phyloP scores from a whole-genome alignment of 2,113 vertebrate genomes.

The Podilymbus podiceps region DNA sequence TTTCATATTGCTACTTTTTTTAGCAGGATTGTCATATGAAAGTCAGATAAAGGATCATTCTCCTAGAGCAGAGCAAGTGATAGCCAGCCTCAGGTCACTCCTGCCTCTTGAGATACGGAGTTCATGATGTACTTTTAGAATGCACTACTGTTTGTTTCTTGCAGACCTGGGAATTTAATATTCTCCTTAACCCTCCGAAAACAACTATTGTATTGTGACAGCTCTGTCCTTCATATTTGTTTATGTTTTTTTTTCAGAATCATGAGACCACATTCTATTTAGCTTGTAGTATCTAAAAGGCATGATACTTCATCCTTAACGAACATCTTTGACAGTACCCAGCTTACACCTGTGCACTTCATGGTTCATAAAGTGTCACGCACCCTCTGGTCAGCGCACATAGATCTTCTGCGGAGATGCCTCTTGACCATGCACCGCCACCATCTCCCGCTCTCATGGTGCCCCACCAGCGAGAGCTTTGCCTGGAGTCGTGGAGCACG shows the following conservation, averaged over 20 bases:
- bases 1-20: background rate
- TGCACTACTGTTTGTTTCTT: background rate
- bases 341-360: background rate
- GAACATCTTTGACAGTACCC: background rate
- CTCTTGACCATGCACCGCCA: fast-evolving
- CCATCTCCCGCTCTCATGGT: background rate
- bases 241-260: background rate
- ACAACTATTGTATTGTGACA: background rate
- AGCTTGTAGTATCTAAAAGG: background rate
- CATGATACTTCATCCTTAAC: background rate
- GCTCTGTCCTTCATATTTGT: background rate
- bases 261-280: background rate
- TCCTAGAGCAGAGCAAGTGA: background rate
- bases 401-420: background rate
- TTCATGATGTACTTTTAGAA: background rate
- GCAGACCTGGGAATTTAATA: background rate
- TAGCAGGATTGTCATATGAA: background rate
- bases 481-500: fast-evolving
- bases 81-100: background rate
- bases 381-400: too few species aligned
- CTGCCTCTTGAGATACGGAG: background rate
- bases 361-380: background rate
- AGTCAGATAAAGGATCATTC: background rate
- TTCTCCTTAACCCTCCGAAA: background rate
- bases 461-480: fast-evolving